Conservation (phyloP, 2,888 invertebrate genomes). For the Coleophora deauratella region DNA sequence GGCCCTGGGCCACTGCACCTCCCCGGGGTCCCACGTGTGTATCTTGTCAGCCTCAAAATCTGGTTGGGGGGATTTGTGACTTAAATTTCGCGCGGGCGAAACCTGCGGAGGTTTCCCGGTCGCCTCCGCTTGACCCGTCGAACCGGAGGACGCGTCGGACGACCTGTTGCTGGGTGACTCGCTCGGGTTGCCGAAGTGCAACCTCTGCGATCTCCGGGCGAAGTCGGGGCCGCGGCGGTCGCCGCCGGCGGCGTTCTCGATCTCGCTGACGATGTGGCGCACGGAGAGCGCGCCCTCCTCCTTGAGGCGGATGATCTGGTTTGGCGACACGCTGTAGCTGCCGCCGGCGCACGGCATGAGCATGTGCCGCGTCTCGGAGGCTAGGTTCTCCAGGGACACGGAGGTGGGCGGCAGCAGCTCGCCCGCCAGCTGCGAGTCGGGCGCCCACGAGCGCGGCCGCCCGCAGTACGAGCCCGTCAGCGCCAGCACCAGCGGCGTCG, state of each 20-base stretch:
- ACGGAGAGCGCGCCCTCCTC: constrained; percentile 77
- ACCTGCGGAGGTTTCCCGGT: constrained; percentile 25
- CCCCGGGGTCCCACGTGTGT: constrained; percentile 81
- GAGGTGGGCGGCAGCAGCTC: constrained; percentile 77
- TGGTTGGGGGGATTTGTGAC: constrained; percentile 38
- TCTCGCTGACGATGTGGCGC: constrained; percentile 81
- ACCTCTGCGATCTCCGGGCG: constrained; percentile 36
- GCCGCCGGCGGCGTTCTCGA: constrained; percentile 72
- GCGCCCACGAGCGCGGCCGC: constrained; percentile 84
- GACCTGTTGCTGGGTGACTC: constrained; percentile 22
- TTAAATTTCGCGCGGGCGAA: constrained; percentile 41
- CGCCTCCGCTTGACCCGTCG: constrained; percentile 23
- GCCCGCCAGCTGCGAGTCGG: constrained; percentile 77
- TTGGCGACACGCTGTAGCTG: constrained; percentile 92
- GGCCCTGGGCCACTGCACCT: constrained; percentile 37
- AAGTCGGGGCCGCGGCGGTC: constrained; percentile 40
- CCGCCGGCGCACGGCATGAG: constrained; percentile 90
- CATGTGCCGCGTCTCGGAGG: constrained; percentile 81
- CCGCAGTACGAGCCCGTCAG: constrained; percentile 54
- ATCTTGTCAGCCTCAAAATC: constrained; percentile 63
- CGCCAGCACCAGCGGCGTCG: constrained; percentile 76
- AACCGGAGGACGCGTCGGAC: constrained; percentile 9
- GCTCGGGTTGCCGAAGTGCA: constrained; percentile 33
- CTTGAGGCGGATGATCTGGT: constrained; percentile 89
- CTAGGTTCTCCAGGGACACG: constrained; percentile 80